Evolutionary conservation across 2,113 vertebrate species (phyloP), one percentile per base, ranked within the genome.

Genomic region (Hirundichthys speculiger): DNA sequence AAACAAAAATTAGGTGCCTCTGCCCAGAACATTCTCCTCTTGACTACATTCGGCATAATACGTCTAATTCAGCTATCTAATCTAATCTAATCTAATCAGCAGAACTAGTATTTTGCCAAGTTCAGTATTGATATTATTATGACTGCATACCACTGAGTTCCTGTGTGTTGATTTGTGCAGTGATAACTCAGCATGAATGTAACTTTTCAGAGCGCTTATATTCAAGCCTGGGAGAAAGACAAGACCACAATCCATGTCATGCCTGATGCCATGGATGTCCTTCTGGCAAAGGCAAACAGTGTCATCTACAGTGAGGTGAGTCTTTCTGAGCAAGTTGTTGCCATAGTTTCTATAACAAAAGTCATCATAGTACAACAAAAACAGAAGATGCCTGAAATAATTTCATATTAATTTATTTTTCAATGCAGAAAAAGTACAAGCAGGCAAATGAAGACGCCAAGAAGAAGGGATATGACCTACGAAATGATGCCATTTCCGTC

Each of bases 361-460:
- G n/a, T n/a, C n/a, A n/a, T n/a, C n/a, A n/a, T n/a, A n/a, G n/a
- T n/a, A n/a, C n/a, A n/a, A n/a, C n/a, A n/a, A n/a, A n/a, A n/a
- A n/a, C n/a, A n/a, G n/a, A n/a, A n/a, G n/a, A n/a, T n/a, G n/a
- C n/a, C n/a, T n/a, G n/a, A n/a, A n/a, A n/a, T n/a, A n/a, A n/a
- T n/a, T n/a, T n/a, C n/a, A n/a, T n/a, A n/a, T n/a, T n/a, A n/a
- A n/a, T n/a, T n/a, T n/a, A n/a, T n/a, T n/a, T n/a, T n/a, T n/a
- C n/a, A n/a, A n/a, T 77, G 69, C 79, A 98, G 96, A 98, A 96
- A 95, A 73, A 85, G 22, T 98, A 98, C 88, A 96, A 84, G 71
- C 91, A 94, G 77, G 95, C 92, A 0, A 68, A 95, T 84, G 96
- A 96, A 87, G 95, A 96, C 14, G 77, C 93, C 65, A 96, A 92